Base-by-base conservation (phyloP, 1,140 invertebrate genomes). In the Bradynema listronoti region DNA sequence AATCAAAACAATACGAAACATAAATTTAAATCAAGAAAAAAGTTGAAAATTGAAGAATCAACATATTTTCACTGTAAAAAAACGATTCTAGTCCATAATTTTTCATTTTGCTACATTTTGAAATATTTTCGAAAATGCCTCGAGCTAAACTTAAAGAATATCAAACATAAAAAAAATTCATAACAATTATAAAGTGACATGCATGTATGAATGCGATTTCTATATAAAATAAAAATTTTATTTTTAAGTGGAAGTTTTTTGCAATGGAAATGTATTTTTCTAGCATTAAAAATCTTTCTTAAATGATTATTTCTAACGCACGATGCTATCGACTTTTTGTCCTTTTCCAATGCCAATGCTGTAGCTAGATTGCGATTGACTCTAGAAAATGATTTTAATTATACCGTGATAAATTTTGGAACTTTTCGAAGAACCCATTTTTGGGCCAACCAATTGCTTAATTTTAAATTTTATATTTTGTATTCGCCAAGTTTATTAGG, bases 321-420 rank as follows among this genome's bases (percentile, higher is more conserved):
- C 36, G 36, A 39, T 11, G 19, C 47, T 24, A 32, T 5, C 27
- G 47, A n/a, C 27, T 50, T 50, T n/a, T 25, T 19, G 27, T n/a
- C 47, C 16, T 19, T 19, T 50, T 32, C 47, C 19, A 50, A 25
- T 19, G 4, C 34, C n/a, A 3, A 50, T n/a, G 2, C 34, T 3
- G 47, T 30, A 24, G 27, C 47, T 27, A 5, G 47, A 50, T 32
- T 30, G 16, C 5, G 47, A 50, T 25, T 50, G 47, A 50, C 47
- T 50, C 47, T 50, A 29, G 34, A 47, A 9, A 9, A 24, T 39
- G 36, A 11, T 39, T 11, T 39, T 11, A 39, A 11, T 39, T 11
- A 39, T 11, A 11, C 36, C 36, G 11, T 39, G 11, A 11, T 39
- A 39, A 39, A 11, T 39, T 39, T 11, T 39, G 11, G 11, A 11